Percentiles rank a stretch among this genome's conserved stretches.
These are phyloP conservation scores for Catharus bicknelli DNA, from an alignment of 2,113 vertebrate genomes.

Conservation along the genomic window DNA sequence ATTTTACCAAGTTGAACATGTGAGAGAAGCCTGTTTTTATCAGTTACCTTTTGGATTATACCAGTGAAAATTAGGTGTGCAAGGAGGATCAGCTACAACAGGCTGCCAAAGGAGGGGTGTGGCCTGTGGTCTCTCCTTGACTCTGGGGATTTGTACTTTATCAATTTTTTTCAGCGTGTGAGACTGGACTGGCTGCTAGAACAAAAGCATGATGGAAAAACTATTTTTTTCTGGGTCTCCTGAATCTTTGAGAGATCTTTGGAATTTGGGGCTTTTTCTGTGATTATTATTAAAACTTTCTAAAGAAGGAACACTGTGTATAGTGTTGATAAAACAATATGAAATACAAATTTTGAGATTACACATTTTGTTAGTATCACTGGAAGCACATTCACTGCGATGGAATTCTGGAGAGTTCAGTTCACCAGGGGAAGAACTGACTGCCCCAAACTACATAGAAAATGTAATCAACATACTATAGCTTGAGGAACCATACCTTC, in stretches of 20 bases:
- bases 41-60: constrained; percentile 29
- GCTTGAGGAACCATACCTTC: not conserved
- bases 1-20: not conserved
- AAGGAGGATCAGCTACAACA: constrained; percentile 13
- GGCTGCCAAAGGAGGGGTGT: not conserved
- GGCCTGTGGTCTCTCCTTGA: not conserved
- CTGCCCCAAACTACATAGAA: not conserved
- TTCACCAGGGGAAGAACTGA: not conserved
- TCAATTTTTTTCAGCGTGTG: not conserved
- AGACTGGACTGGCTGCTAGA: not conserved
- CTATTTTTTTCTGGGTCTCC: not conserved
- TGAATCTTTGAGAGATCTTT: not conserved
- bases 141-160: not conserved
- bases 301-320: not conserved
- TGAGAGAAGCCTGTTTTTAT: not conserved
- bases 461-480: not conserved
- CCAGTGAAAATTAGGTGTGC: not conserved
- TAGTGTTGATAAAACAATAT: not conserved
- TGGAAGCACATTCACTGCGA: not conserved
- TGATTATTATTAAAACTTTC: not conserved
- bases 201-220: not conserved
- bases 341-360: not conserved
- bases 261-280: not conserved
- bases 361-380: not conserved
- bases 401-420: not conserved